A percentile compares a stretch with the other conserved stretches of the same genome.
Evolutionary conservation across 2,888 invertebrate genomes (phyloP).

Genomic region (Phoenoteleia sp.): DNA sequence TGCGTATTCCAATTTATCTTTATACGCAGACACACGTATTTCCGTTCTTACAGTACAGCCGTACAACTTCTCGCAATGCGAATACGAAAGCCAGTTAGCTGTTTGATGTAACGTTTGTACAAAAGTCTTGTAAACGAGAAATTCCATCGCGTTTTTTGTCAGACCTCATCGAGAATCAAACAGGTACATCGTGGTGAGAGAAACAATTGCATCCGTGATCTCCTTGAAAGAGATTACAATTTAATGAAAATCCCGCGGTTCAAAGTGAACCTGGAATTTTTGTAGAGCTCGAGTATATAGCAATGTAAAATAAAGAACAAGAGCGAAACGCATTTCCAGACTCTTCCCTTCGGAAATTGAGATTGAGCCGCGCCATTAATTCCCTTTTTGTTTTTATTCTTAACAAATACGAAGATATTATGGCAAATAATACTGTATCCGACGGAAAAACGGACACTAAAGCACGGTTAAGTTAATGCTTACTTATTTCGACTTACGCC

Average conservation of each 20-base stretch:
- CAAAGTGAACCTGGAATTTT: constrained; percentile 38
- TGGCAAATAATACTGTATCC: constrained; percentile 14
- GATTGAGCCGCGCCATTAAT: constrained; percentile 29
- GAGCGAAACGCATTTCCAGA: no score
- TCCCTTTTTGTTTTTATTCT: constrained; percentile 36
- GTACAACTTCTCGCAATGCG: constrained; percentile 72
- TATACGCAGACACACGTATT: constrained; percentile 62
- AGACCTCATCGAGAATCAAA: constrained; percentile 14
- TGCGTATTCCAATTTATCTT: constrained; percentile 77
- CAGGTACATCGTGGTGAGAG: background rate
- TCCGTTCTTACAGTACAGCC: constrained; percentile 67
- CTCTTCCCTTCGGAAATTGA: constrained; percentile 32
- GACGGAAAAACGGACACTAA: constrained; percentile 77
- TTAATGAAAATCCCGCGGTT: constrained; percentile 53
- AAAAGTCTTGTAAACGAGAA: constrained; percentile 38
- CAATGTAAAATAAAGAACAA: background rate
- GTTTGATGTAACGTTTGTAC: constrained; percentile 77
- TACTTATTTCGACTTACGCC: constrained; percentile 81
- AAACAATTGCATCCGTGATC: constrained; percentile 37
- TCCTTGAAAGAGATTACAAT: constrained; percentile 48
- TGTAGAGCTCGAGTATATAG: background rate
- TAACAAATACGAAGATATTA: constrained; percentile 20
- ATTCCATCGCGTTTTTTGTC: constrained; percentile 44
- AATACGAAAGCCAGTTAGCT: constrained; percentile 75
- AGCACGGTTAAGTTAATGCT: constrained; percentile 84